Evolutionary conservation across 2,888 invertebrate species (phyloP), one percentile per base, ranked within the genome.

Genomic region (Melipona bicolor): DNA sequence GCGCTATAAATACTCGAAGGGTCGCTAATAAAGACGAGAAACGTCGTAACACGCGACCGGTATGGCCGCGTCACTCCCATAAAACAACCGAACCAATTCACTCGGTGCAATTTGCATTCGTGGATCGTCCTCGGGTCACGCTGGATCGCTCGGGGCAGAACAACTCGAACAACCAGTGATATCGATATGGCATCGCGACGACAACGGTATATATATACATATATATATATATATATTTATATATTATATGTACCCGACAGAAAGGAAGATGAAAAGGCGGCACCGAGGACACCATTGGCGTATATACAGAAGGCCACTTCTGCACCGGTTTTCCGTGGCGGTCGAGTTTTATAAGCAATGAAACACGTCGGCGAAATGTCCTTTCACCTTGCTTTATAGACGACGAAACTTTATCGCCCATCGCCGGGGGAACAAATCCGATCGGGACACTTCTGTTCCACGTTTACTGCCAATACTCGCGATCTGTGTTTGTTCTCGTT

Each of bases 281-380:
- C 3, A 50, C 56, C 52, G 59, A 36, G 3, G 5, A 49, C 19
- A 50, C 50, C 27, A 59, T 49, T 27, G 73, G n/a, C 61, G 56
- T 65, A 6, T 3, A 6, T 3, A 61, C 6, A 43, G 1, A 43
- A 5, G 67, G 32, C 62, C 43, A 59, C 79, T 71, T 67, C 70
- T 21, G 83, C 62, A 61, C 24, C 77, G 69, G 43, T 43, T 81
- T 50, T 49, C 27, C 61, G 68, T 62, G 83, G 59, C 52, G 24
- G 43, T 4, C 62, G 27, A 32, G 68, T 54, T 71, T 71, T 62
- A 64, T 43, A 36, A 43, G 62, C 80, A 75, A 81, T 69, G 76
- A 81, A 83, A 81, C 76, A 65, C 43, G 21, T 65, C 62, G 81
- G 87, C 84, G 75, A 87, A 84, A 87, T 17, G 24, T 24, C 9